Conservation (phyloP, 1,140 invertebrate species). For the Drosophila ogumai region DNA sequence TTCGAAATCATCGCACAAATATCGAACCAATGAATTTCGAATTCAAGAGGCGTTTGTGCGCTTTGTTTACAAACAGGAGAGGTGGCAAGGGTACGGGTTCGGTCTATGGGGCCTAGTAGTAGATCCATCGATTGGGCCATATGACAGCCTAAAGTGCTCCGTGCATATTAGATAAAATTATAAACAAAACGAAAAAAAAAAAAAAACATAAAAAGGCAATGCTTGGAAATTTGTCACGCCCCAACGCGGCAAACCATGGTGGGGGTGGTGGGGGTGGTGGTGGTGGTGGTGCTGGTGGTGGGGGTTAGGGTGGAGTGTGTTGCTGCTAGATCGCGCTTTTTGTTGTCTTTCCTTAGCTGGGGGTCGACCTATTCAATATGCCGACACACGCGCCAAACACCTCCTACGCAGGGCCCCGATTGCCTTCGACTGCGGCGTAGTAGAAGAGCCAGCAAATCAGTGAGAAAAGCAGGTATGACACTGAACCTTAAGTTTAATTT, state of each 20-base stretch:
- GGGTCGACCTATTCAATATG: slow-evolving; percentile 81
- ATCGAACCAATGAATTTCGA: slow-evolving; percentile 43
- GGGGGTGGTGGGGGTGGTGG: slow-evolving; percentile 21
- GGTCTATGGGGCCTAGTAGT: slow-evolving; percentile 20
- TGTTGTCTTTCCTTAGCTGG: slow-evolving; percentile 70
- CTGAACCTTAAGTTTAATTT: neutral
- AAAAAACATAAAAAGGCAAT: slow-evolving; percentile 60
- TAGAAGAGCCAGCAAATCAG: slow-evolving; percentile 36
- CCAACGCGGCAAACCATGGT: slow-evolving; percentile 31
- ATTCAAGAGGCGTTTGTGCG: slow-evolving; percentile 64
- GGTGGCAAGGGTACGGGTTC: neutral
- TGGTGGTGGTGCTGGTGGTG: neutral
- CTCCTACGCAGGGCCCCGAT: slow-evolving; percentile 64
- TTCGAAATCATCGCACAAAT: slow-evolving; percentile 63
- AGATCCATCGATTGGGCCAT: slow-evolving; percentile 47
- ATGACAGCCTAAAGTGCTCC: slow-evolving; percentile 52
- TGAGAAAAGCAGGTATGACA: slow-evolving; percentile 14
- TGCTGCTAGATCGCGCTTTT: slow-evolving; percentile 57
- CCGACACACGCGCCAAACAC: slow-evolving; percentile 81
- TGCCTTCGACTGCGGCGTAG: slow-evolving; percentile 39
- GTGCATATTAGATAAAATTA: slow-evolving; percentile 81
- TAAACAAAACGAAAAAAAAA: slow-evolving; percentile 53
- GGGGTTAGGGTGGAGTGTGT: neutral
- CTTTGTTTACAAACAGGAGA: slow-evolving; percentile 72
- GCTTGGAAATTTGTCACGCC: slow-evolving; percentile 76